Base-by-base conservation (phyloP, 1,140 invertebrate genomes). In the Nasonia vitripennis region DNA sequence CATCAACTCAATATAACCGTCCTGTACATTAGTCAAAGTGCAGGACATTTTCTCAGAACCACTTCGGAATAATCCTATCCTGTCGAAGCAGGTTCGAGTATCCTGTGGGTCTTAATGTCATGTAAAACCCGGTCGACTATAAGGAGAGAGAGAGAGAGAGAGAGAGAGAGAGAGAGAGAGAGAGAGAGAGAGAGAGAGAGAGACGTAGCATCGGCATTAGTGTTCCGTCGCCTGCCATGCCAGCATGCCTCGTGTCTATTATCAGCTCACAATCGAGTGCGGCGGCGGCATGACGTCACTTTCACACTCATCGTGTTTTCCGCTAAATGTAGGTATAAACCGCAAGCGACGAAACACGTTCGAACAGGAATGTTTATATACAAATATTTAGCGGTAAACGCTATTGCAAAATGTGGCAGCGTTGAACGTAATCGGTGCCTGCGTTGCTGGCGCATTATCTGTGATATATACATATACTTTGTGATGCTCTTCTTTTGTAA, bases 281-380 rank as follows among this genome's bases (percentile, higher is more conserved):
- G 27, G 27, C 20, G 55, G 17, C 55, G 5, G 17, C 5, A n/a
- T 62, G 55, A 62, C 55, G 55, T 62, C 55, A 62, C 6, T 62
- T 62, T 62, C 55, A 62, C 20, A n/a, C 55, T 62, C 55, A n/a
- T 62, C 41, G 9, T 10, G 4, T n/a, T 62, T 62, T 62, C 20
- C 55, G 17, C 20, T 62, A 7, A 62, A 62, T 62, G 55, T 62
- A 62, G 14, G 17, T 62, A 62, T 62, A 20, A 62, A 62, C 20
- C 55, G 55, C 55, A 62, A 62, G 2, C 55, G 55, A 0, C 17
- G 14, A 62, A n/a, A 62, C 55, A 62, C 17, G 55, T 62, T 62
- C n/a, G 55, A 62, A 62, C 55, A 62, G 55, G 55, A 62, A 62
- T 62, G 55, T 62, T 62, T 62, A 62, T 62, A 62, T n/a, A 62